Percentiles rank a stretch among this genome's conserved stretches.
Conservation (phyloP, 2,113 vertebrate species). For the Ciconia boyciana region DNA sequence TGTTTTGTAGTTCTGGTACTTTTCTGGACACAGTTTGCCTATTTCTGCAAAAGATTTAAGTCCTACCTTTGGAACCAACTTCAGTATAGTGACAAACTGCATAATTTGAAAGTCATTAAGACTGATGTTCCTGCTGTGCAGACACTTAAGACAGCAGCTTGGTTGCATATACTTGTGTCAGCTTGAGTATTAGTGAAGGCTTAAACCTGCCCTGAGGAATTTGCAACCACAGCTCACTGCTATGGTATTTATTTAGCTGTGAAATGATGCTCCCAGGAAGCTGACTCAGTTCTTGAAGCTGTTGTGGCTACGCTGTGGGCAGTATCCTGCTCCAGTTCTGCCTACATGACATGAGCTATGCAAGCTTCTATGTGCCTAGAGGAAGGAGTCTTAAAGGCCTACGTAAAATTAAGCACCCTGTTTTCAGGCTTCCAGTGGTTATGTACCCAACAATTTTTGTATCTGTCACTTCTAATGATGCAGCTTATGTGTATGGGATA, state of each 20-base stretch:
- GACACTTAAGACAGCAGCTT: not conserved
- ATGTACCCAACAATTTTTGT: fast-evolving
- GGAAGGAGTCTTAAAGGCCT: not conserved
- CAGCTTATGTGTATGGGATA: not conserved
- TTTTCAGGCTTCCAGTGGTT: not conserved
- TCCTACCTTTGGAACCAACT: not conserved
- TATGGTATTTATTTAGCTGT: not conserved
- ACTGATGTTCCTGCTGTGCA: not conserved
- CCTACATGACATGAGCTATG: not conserved
- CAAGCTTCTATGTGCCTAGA: not conserved
- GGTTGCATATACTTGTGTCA: not conserved
- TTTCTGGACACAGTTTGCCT: not conserved
- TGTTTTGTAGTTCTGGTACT: not conserved
- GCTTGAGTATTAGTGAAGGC: not conserved
- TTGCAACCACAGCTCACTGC: not conserved
- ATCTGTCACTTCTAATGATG: not conserved
- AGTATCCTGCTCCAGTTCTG: not conserved
- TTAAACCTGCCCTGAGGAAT: not conserved
- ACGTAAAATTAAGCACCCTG: not conserved
- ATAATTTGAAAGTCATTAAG: not conserved
- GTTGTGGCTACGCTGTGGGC: not conserved
- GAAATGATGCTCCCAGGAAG: slow-evolving; percentile 2
- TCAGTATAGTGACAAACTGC: not conserved
- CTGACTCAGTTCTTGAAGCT: slow-evolving; percentile 14
- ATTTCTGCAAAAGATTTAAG: not conserved